Evolutionary conservation across 2,113 vertebrate species (phyloP), one percentile per base, ranked within the genome.

Genomic region (Cyanocitta stelleri): DNA sequence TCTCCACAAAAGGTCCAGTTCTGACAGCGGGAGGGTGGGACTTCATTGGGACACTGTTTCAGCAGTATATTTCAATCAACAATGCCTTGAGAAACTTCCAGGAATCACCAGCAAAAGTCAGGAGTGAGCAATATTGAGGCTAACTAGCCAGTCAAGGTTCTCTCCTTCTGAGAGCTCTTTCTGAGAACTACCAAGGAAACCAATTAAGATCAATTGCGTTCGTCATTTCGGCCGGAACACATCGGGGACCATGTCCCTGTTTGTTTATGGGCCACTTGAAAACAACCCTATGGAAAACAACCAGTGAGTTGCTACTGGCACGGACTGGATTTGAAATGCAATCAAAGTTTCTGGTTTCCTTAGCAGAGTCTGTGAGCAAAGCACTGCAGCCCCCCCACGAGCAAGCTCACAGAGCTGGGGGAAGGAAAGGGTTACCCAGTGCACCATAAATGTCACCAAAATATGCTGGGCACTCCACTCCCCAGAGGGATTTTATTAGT

Each of bases 181-280:
- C 86, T 87, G 80, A 92, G 93, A 81, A 74, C 68, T 84, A 93
- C 85, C 85, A 95, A 95, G 73, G 88, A 90, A 95, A 94, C 83
- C 88, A 95, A 83, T 94, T 95, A 93, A 63, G 90, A 88, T 56
- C 90, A 81, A 78, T 59, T 39, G 29, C 4, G 8, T 81, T 86
- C 1, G 35, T 88, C 83, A 72, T 44, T 93, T 44, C 77, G 68
- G 64, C 68, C 27, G 2, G 87, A 91, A 72, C 77, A 84, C 72
- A 77, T 74, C 16, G 24, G 83, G 89, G 76, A 58, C 79, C 39
- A 16, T 9, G 78, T 22, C 66, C 89, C 87, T 62, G 75, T 48
- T 91, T 94, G 71, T 93, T 95, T 89, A 85, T 59, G 90, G 85
- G 75, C 93, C 85, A 95, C 85, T 94, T 90, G 62, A 90, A 96